A percentile compares a stretch with the other conserved stretches of the same genome.
These are phyloP conservation scores for Spea bombifrons DNA, from an alignment of 2,113 vertebrate species.

Conservation along the genomic window DNA sequence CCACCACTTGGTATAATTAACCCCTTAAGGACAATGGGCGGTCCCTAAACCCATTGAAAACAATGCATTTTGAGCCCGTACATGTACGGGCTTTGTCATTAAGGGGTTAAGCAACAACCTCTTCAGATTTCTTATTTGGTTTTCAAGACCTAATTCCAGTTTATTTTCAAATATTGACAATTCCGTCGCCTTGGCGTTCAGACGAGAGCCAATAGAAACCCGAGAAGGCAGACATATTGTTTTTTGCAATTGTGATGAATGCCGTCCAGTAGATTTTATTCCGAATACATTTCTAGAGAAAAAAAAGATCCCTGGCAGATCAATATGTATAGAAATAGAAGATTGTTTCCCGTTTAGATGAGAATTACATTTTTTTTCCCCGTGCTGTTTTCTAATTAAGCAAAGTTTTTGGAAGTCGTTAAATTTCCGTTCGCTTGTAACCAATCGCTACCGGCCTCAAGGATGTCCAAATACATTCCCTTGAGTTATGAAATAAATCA, in stretches of 20 bases:
- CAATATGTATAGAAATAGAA: neutral
- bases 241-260: neutral
- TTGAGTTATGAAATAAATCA: neutral
- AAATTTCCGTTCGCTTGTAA: neutral
- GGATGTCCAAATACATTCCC: neutral
- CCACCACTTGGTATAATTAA: no score
- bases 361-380: neutral
- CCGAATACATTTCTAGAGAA: neutral
- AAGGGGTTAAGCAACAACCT: no score
- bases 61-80: no score
- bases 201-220: no score
- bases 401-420: neutral
- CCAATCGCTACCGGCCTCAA: neutral
- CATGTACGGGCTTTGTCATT: no score
- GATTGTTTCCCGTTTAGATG: neutral
- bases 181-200: no score
- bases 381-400: neutral
- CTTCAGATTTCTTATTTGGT: no score
- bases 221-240: neutral
- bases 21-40: no score
- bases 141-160: no score
- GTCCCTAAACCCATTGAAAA: no score
- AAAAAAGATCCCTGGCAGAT: neutral
- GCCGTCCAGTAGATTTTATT: neutral
- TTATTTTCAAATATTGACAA: no score